Base-by-base conservation (phyloP, 1,140 invertebrate species). In the Subanguina moxae region DNA sequence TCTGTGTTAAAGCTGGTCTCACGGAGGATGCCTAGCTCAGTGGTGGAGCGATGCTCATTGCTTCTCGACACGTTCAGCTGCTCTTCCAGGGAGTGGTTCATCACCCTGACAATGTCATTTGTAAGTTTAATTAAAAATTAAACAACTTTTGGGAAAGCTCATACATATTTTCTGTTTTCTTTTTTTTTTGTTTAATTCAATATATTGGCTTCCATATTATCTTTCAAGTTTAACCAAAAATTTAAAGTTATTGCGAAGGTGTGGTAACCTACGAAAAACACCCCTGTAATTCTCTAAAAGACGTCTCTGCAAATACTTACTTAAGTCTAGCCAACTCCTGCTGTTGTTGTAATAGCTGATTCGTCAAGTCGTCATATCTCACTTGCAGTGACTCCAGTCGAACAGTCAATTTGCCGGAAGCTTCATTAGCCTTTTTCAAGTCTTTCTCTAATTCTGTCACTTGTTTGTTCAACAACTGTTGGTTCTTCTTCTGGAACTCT, bases 401-500 rank as follows among this genome's bases (percentile, higher is more conserved):
- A 19, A 45, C 32, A 19, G 59, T 67, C 21, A 57, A 17, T 9
- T 73, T 70, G 9, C 30, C 57, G 32, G 57, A 21, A 25, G 42
- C 38, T 3, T 75, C 62, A 52, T 61, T 46, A 15, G 43, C 57
- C 15, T 62, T 57, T 15, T 27, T 62, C 30, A 74, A 32, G 5
- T 73, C 71, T 21, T 64, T 27, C 23, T 48, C 48, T 27, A 64
- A 59, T 21, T 72, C 61, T 62, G 57, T 57, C 19, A 72, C 58
- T 13, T 74, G 62, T 23, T 73, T 73, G 19, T 48, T 15, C 11
- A 74, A 27, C 19, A 75, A 57, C 46, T 73, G 72, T 62, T 74
- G 71, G 42, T 73, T 73, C 42, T 63, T 67, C n/a, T 73, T 73
- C 32, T 73, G 71, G 58, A 67, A 74, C 25, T 73, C 71, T 17